These are phyloP conservation scores for Tetranychus cinnabarinus DNA, from an alignment of 1,140 invertebrate species.

Conservation along the genomic window DNA sequence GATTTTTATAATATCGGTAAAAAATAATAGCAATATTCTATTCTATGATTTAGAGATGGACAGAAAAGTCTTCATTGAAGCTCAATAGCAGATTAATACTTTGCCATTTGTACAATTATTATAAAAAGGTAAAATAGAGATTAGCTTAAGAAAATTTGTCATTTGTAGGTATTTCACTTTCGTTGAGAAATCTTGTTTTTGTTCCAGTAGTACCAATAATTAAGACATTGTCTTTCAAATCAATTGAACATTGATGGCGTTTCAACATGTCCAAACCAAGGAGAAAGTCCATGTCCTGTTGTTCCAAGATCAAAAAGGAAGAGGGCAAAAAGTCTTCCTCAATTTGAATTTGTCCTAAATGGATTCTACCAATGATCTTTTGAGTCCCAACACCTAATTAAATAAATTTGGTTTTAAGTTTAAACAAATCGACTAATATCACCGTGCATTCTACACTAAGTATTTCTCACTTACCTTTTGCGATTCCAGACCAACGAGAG, in stretches of 20 bases:
- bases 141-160: too few relatives aligned
- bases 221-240: conserved; percentile 65
- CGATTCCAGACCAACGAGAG: conserved; percentile 74
- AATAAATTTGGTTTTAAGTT: neutral
- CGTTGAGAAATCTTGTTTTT: conserved; percentile 64
- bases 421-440: neutral
- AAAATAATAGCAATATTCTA: too few relatives aligned
- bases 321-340: conserved; percentile 76
- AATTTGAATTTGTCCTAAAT: conserved; percentile 57
- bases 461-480: conserved; percentile 32
- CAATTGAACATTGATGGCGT: conserved; percentile 86
- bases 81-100: too few relatives aligned
- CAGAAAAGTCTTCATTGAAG: too few relatives aligned
- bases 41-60: too few relatives aligned
- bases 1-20: too few relatives aligned
- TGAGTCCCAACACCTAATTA: conserved; percentile 57
- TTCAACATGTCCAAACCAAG: conserved; percentile 91
- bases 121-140: too few relatives aligned
- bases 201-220: conserved; percentile 86
- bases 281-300: conserved; percentile 96
- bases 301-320: conserved; percentile 88
- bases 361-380: conserved; percentile 40
- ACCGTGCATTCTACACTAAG: neutral
- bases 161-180: conserved; percentile 49
- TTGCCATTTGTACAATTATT: too few relatives aligned